Base-by-base conservation (phyloP, 2,888 invertebrate species). In the Troides oblongomaculatus region DNA sequence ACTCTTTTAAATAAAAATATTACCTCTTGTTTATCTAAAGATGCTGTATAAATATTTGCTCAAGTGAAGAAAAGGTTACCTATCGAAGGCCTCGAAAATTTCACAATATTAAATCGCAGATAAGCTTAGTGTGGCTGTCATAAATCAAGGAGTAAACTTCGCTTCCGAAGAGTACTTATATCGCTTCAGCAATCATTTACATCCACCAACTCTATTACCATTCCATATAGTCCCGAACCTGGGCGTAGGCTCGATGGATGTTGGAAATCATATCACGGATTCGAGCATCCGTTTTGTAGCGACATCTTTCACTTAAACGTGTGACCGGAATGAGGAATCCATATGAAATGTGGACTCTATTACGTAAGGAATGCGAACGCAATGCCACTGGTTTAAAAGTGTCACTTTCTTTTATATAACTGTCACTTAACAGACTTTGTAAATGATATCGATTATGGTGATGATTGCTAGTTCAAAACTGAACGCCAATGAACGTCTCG, bases 291-390 rank as follows among this genome's bases (percentile, higher is more conserved):
- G 91, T 89, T 88, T 87, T 85, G 84, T 81, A 77, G 78, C 81
- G 77, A 86, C 88, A 90, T 92, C 91, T 92, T 91, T 92, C 91
- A 91, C 91, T 89, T 81, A 72, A 67, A 68, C 68, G 72, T 81
- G 81, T 81, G 90, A 82, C 77, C 74, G 66, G 91, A 87, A 91
- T 91, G 73, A 79, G 78, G 81, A 87, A 83, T 81, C 77, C 75
- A 77, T 79, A 86, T 81, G 86, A 87, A 89, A 88, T 84, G 85
- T 83, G 81, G 74, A 79, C 82, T 80, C 75, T 82, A 79, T 89
- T 90, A 91, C 85, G 87, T 89, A 90, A 90, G 86, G 85, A 87
- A 86, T 87, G 82, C 81, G 82, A 84, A 82, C 83, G 80, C 82
- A 84, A 83, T 72, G 69, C 67, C 74, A 73, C 76, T 80, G 57